A percentile compares a stretch with the other conserved stretches of the same genome.
phyloP scores from a whole-genome alignment of 2,888 invertebrate genomes.

The Heliconius ethilla region DNA sequence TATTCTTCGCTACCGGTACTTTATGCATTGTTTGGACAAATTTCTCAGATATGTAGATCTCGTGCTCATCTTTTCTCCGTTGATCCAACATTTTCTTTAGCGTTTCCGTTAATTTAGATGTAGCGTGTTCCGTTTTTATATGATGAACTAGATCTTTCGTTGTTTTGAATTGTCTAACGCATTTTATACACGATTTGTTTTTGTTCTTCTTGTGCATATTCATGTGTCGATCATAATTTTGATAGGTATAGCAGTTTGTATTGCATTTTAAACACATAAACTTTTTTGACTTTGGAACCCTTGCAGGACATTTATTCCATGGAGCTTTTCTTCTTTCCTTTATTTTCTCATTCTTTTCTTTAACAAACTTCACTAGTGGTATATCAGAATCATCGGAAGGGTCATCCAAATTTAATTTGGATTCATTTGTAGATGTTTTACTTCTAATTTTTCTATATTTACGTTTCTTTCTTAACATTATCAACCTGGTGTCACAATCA shows the following conservation, averaged over 20 bases:
- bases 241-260: conserved; percentile 69
- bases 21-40: conserved; percentile 59
- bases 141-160: conserved; percentile 57
- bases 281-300: conserved; percentile 36
- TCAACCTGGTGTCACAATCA: not conserved
- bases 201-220: conserved; percentile 59
- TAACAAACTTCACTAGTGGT: conserved; percentile 49
- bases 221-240: conserved; percentile 70
- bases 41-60: conserved; percentile 47
- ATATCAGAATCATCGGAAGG: conserved; percentile 58
- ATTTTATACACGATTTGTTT: conserved; percentile 65
- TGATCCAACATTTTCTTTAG: conserved; percentile 64
- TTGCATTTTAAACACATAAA: conserved; percentile 65
- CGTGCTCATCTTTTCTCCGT: conserved; percentile 50
- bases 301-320: conserved; percentile 12
- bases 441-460: not conserved
- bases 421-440: conserved; percentile 43
- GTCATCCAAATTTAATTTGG: conserved; percentile 35
- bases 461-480: not conserved
- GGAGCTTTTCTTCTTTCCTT: conserved; percentile 39
- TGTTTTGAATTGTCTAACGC: conserved; percentile 56
- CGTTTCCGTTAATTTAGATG: conserved; percentile 67
- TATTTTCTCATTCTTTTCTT: conserved; percentile 30
- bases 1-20: conserved; percentile 44
- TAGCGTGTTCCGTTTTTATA: conserved; percentile 56